Percentiles rank a stretch among this genome's conserved stretches.
Evolutionary conservation across 2,113 vertebrate genomes (phyloP).

Genomic region (Crocuta crocuta): DNA sequence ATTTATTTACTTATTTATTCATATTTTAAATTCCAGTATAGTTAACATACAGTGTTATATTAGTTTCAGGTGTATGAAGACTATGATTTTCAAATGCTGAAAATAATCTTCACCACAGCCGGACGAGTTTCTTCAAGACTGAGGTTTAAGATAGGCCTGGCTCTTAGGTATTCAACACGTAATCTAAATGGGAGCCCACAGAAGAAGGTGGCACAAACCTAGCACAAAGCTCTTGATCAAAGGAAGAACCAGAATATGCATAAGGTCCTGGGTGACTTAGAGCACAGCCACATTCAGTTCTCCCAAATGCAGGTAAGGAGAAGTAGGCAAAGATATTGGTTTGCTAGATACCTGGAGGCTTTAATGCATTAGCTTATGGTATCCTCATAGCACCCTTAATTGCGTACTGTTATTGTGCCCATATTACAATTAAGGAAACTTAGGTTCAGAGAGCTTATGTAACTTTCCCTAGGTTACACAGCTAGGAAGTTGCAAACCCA

Average conservation of each 20-base stretch:
- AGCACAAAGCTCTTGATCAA: not conserved
- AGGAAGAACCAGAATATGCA: not conserved
- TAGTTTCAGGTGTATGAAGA: not conserved
- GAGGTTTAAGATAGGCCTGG: not conserved
- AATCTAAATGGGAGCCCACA: not conserved
- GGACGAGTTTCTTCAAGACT: not conserved
- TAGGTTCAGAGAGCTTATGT: not conserved
- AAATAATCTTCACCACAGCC: not conserved
- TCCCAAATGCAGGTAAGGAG: not conserved
- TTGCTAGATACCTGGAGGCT: not conserved
- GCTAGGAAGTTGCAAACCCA: not conserved
- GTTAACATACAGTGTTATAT: not conserved
- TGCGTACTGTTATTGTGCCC: not conserved
- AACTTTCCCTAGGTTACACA: not conserved
- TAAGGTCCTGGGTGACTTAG: not conserved
- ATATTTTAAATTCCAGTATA: not conserved
- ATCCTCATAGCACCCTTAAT: slow-evolving; percentile 6
- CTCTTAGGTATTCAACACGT: not conserved
- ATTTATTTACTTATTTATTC: not conserved
- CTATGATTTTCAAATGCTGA: not conserved
- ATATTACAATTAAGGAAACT: slow-evolving; percentile 29
- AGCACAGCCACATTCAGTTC: not conserved
- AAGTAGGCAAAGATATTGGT: not conserved
- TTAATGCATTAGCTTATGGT: not conserved
- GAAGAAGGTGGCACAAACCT: not conserved